Evolutionary conservation across 2,797 vertebrate species (phyloP).

Genomic region (Remorina albescens): DNA sequence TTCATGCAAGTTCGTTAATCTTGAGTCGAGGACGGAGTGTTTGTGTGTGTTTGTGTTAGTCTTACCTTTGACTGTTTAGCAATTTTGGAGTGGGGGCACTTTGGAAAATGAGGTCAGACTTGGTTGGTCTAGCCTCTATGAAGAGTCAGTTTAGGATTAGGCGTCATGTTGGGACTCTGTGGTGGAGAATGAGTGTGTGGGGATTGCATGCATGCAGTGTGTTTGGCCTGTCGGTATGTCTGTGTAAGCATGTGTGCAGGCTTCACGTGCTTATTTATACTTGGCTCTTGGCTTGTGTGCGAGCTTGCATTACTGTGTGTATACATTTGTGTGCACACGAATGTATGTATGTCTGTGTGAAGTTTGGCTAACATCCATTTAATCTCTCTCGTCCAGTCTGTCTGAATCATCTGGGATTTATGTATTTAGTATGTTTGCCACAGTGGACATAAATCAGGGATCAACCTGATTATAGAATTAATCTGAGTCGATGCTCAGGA

Average conservation of each 20-base stretch:
- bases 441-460: constrained; percentile 55
- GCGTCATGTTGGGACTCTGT: background rate
- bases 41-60: background rate
- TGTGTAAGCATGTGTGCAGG: constrained; percentile 27
- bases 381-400: constrained; percentile 50
- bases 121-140: background rate
- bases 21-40: constrained; percentile 3
- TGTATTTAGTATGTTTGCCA: constrained; percentile 51
- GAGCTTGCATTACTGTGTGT: too few species aligned
- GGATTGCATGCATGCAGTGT: background rate
- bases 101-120: constrained; percentile 39
- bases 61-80: constrained; percentile 2
- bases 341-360: constrained; percentile 18
- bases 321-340: background rate
- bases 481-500: constrained; percentile 26
- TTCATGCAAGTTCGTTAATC: constrained; percentile 26
- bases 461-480: constrained; percentile 42
- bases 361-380: constrained; percentile 48
- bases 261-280: constrained; percentile 41
- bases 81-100: background rate
- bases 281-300: constrained; percentile 3
- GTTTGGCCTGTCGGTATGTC: background rate
- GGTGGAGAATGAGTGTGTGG: background rate
- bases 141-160: background rate
- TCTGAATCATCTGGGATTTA: constrained; percentile 60